A percentile compares a stretch with the other conserved stretches of the same genome.
phyloP scores from a whole-genome alignment of 2,888 invertebrate genomes.

The Ichneumoninae sp. region DNA sequence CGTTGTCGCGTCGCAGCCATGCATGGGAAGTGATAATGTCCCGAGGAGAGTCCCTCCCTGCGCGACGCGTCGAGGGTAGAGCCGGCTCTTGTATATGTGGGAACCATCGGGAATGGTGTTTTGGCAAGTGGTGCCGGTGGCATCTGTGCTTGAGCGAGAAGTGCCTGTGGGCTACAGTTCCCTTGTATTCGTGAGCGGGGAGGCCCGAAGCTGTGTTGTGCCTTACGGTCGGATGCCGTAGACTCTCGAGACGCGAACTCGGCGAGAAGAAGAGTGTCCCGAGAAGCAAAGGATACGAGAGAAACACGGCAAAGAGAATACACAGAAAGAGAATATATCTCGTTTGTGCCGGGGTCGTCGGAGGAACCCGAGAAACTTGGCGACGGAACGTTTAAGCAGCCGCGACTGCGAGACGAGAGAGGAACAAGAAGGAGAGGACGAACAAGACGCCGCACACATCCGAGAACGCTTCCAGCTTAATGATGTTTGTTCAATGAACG shows the following conservation, averaged over 20 bases:
- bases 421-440: conserved; percentile 32
- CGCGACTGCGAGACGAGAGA: conserved; percentile 53
- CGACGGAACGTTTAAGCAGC: conserved; percentile 65
- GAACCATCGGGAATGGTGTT: conserved; percentile 67
- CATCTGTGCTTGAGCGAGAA: conserved; percentile 75
- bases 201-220: conserved; percentile 9
- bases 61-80: conserved; percentile 1
- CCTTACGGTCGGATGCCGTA: conserved; percentile 26
- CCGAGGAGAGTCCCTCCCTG: conserved; percentile 48
- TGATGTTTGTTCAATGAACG: conserved; percentile 74
- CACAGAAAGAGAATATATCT: conserved; percentile 50
- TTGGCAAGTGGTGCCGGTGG: conserved; percentile 76
- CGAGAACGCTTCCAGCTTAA: conserved; percentile 69
- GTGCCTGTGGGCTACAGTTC: conserved; percentile 62
- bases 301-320: conserved; percentile 53
- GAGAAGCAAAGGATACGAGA: conserved; percentile 50
- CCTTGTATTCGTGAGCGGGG: conserved; percentile 53
- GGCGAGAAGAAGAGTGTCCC: conserved; percentile 40
- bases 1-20: conserved; percentile 50
- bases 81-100: conserved; percentile 12
- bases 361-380: conserved; percentile 65
- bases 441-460: conserved; percentile 63
- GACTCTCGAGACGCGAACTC: conserved; percentile 54
- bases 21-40: conserved; percentile 73
- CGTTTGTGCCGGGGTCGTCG: conserved; percentile 33